Evolutionary conservation across 2,113 vertebrate species (phyloP), one percentile per base, ranked within the genome.

Genomic region (Muscicapa adusta): DNA sequence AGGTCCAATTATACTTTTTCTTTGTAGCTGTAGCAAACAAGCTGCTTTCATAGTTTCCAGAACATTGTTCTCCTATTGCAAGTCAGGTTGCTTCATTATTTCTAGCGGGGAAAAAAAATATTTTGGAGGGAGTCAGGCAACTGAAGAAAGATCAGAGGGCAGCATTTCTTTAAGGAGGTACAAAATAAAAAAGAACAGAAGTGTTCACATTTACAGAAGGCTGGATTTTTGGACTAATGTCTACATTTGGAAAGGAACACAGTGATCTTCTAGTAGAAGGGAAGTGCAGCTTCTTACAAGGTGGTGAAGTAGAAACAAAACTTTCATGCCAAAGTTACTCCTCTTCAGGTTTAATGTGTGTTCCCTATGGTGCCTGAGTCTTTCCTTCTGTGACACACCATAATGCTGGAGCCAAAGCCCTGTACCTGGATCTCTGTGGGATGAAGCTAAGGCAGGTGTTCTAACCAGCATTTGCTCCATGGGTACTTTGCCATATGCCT

Each of bases 51-150:
- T 66, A 71, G 28, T 76, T 89, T 74, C 61, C 48, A 85, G 34
- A 66, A 85, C 31, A 36, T 80, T 90, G 88, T 89, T 96, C 68
- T 97, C 71, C 81, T 42, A 10, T 40, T 75, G 36, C 40, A 87
- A 96, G 81, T 31, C 87, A 91, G 57, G 43, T 89, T 92, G 58
- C 18, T 96, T 97, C 89, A 38, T 81, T 72, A 79, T 60, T 88
- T 96, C 74, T 76, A 75, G 56, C 22, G n/a, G n/a, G 88, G 58
- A 75, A 95, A 85, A 95, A 85, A 91, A 88, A 26, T 18, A 38
- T 38, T 93, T 47, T 48, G 33, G 10, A 28, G 20, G 38, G 8
- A 86, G 17, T 11, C 48, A 62, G 45, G 42, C 28, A 79, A 67
- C 18, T 47, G 6, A 7, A 93, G n/a, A n/a, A 84, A 65, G 31